Evolutionary conservation across 2,113 vertebrate genomes (phyloP).

Genomic region (Otus sunia): DNA sequence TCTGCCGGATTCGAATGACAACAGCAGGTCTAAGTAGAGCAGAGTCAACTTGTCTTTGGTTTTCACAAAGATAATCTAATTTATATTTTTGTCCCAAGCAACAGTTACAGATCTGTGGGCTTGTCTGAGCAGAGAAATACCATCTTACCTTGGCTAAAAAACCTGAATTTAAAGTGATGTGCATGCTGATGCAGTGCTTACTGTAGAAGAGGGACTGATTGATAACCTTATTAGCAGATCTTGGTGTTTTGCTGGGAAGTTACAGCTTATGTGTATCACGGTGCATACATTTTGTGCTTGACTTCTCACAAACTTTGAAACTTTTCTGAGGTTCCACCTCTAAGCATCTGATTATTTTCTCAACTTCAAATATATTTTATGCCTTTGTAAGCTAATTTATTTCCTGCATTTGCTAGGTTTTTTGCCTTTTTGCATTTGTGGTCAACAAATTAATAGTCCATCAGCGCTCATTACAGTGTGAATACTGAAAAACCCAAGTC

Average conservation of each 20-base stretch:
- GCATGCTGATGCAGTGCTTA: rapidly evolving
- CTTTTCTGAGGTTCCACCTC: neutral
- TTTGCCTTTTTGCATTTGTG: neutral
- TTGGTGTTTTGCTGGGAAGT: neutral
- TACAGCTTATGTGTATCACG: neutral
- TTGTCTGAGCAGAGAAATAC: neutral
- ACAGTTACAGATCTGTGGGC: neutral
- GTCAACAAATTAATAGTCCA: neutral
- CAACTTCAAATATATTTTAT: neutral
- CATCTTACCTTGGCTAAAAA: neutral
- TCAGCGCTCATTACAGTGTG: neutral
- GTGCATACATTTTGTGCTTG: neutral
- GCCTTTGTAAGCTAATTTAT: neutral
- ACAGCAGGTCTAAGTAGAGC: neutral
- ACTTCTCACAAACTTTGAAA: neutral
- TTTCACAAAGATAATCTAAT: neutral
- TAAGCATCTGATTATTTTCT: neutral
- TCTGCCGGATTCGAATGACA: neutral
- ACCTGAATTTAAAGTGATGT: neutral
- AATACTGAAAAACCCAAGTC: neutral
- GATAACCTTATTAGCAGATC: neutral
- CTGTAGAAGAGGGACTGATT: neutral
- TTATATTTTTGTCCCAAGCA: neutral
- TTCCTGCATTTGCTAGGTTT: neutral
- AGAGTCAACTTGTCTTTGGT: neutral